phyloP scores from a whole-genome alignment of 2,113 vertebrate species.

The Cheirogaleus medius region DNA sequence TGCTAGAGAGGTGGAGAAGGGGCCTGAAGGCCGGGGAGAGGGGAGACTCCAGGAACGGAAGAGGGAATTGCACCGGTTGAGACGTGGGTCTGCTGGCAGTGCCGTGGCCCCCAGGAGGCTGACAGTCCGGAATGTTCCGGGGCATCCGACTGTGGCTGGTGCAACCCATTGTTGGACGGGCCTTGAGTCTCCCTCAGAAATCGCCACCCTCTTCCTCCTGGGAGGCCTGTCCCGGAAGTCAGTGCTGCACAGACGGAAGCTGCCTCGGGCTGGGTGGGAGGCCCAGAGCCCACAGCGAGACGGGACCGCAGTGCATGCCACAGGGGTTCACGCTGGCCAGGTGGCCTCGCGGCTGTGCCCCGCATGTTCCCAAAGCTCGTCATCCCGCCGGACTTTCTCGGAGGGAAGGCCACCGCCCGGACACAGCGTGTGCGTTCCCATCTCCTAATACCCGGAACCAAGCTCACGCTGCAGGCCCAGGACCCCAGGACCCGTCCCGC shows the following conservation, averaged over 20 bases:
- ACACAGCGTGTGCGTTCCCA: accelerated
- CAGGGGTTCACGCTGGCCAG: too few relatives aligned
- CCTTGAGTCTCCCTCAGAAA: neutral
- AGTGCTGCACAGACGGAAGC: neutral
- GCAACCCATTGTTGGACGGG: accelerated
- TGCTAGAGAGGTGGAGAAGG: neutral
- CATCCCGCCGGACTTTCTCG: neutral
- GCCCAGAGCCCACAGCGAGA: neutral
- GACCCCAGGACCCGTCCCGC: too few relatives aligned
- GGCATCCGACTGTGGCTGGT: neutral
- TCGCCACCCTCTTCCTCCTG: neutral
- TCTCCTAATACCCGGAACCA: accelerated
- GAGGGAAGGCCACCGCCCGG: accelerated
- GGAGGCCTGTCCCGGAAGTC: neutral
- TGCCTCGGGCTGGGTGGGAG: too few relatives aligned
- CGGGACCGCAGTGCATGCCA: accelerated
- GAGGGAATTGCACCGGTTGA: too few relatives aligned
- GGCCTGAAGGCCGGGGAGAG: too few relatives aligned
- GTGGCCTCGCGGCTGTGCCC: too few relatives aligned
- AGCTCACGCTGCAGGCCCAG: neutral
- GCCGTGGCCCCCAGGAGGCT: neutral
- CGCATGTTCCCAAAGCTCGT: too few relatives aligned
- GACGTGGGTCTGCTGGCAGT: accelerated
- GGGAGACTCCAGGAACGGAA: neutral
- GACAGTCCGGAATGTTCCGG: neutral